These are phyloP conservation scores for Neopipo cinnamomea DNA, from an alignment of 2,113 vertebrate species.

Conservation along the genomic window DNA sequence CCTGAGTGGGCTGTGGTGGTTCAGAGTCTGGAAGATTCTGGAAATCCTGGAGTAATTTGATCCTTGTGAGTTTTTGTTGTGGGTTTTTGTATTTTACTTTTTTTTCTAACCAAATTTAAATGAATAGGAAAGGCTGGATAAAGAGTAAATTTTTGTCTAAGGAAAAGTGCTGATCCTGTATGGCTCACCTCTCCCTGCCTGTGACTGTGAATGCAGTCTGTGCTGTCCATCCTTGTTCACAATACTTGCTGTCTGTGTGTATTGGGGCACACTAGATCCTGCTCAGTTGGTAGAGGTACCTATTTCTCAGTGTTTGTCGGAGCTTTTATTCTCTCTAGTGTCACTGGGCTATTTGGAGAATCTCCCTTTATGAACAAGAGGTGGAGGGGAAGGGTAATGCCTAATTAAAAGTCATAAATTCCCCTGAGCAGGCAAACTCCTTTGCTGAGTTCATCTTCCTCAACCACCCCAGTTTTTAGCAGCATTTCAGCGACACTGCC, in stretches of 20 bases:
- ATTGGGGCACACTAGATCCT: background rate
- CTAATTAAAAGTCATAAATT: background rate
- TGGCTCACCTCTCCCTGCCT: background rate
- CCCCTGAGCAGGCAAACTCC: background rate
- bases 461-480: fast-evolving
- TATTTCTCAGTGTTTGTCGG: fast-evolving
- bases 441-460: background rate
- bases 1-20: background rate
- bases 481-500: background rate
- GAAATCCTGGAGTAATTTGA: background rate
- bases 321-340: background rate
- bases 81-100: background rate
- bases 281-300: background rate
- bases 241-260: fast-evolving
- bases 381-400: background rate
- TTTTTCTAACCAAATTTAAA: background rate
- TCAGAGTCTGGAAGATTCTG: background rate
- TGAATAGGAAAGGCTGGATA: background rate
- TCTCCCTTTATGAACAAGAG: background rate
- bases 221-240: background rate
- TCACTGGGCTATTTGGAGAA: background rate
- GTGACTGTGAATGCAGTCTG: background rate
- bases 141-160: background rate
- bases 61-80: background rate
- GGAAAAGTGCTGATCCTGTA: background rate